Evolutionary conservation across 1,140 invertebrate species (phyloP), one percentile per base, ranked within the genome.

Genomic region (Procambarus virginalis): DNA sequence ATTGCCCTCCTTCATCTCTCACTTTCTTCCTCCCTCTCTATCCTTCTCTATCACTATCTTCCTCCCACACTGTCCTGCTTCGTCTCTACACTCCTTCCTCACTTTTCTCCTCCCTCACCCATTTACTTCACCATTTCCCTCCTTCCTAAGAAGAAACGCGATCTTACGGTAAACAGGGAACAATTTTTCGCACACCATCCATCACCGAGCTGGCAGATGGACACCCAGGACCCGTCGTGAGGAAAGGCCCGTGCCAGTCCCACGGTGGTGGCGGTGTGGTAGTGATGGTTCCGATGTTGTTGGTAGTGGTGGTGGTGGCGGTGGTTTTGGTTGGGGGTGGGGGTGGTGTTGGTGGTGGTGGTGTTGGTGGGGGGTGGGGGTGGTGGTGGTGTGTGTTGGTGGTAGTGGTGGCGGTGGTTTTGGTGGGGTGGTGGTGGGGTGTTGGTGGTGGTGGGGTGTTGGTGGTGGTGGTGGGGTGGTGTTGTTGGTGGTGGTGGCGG

Each of bases 141-240:
- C 84, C 34, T 58, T 51, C 79, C 60, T 34, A 73, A 22, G 46
- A 34, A 75, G 84, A 73, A 78, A 86, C 84, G 84, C 78, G 84
- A 86, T 77, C 84, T 73, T 86, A 86, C 84, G 75, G 84, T 86
- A 86, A 86, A 86, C 84, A 86, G 84, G 84, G 84, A 86, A 86
- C 84, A 86, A 86, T 86, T 86, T 86, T 86, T 86, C 84, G 84
- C 84, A 86, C 84, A 86, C 84, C 75, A 86, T 86, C 75, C 73
- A 86, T 86, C 84, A 86, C 84, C 75, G 55, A 45, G 84, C 84
- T 86, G 84, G 84, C 84, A 86, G 84, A 86, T 86, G 84, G 84
- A 86, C 84, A 86, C 84, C 73, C 84, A 60, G 84, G n/a, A 86
- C 84, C 84, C 84, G 84, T 58, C 84, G 84, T 51, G 73, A 55